Base-by-base conservation (phyloP, 2,797 vertebrate genomes). In the Sebastes flavidus region DNA sequence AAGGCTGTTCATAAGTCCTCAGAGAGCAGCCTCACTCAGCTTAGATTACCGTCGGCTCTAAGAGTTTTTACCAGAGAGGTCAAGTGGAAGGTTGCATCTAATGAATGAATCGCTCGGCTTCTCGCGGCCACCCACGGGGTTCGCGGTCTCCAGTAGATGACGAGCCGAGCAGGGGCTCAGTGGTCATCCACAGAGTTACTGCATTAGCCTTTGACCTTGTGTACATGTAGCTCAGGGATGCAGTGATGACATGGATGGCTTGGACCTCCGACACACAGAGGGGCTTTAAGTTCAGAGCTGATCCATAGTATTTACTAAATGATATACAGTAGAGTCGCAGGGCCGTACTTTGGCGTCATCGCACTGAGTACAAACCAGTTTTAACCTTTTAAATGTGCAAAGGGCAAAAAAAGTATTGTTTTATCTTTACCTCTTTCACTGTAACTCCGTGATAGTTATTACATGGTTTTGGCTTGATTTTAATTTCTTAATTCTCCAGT, bases 71-170 rank as follows among this genome's bases (percentile, higher is more conserved):
- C 52, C 65, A 30, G 42, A 24, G 67, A 83, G 88, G 90, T 92
- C 90, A 89, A 90, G 82, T 77, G 59, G 72, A 86, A 87, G 88
- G 91, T 89, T 27, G 18, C 11, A 14, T 75, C 75, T 89, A 87
- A 89, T 91, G 88, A 93, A 84, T 88, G 88, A 93, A 84, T 88
- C 63, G 29, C 63, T 79, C 42, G 2, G 77, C 61, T 75, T 76
- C 84, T 79, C 34, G 32, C 30, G 2, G 73, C 63, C 30, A 22
- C 78, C 84, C 82, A 72, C 81, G 2, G 71, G 75, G 77, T 66
- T 83, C 66, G 6, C 3, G 59, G 32, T 58, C 73, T 52, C 25
- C 78, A 29, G 20, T 18, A 3, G 55, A 72, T 72, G 72, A 72
- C 25, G 49, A 52, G 20, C 18, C 4, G 9, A n/a, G 49, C 20